Conservation (phyloP, 2,797 vertebrate species). For the Hephaestus fuliginosus region DNA sequence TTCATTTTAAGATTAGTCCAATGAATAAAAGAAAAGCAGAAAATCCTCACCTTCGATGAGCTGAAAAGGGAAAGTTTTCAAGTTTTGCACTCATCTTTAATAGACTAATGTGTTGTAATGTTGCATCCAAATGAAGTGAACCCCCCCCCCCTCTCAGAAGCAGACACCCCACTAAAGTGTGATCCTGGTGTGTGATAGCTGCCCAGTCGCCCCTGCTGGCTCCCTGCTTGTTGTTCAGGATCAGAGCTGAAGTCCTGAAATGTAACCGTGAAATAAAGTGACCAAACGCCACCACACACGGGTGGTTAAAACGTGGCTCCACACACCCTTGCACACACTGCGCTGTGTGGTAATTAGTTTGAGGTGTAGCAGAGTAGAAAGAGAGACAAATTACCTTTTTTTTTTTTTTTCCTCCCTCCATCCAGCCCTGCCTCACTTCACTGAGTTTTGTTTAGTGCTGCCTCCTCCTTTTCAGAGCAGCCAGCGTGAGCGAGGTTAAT, state of each 20-base stretch:
- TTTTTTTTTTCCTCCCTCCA: no score
- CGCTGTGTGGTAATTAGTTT: slow-evolving; percentile 40
- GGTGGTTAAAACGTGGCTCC: slow-evolving; percentile 31
- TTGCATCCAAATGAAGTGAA: neutral
- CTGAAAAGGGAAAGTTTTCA: neutral
- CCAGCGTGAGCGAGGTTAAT: slow-evolving; percentile 5
- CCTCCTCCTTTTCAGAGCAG: slow-evolving; percentile 14
- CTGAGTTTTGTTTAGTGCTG: slow-evolving; percentile 35
- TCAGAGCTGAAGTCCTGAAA: neutral
- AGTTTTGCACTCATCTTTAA: neutral
- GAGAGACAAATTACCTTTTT: slow-evolving; percentile 38
- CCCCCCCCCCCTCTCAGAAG: neutral
- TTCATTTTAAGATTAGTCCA: no score
- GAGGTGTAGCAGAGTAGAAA: slow-evolving; percentile 50
- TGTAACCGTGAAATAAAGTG: slow-evolving; percentile 20
- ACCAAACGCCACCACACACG: slow-evolving; percentile 6
- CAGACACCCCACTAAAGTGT: neutral
- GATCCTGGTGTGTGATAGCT: neutral
- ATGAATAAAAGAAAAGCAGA: neutral
- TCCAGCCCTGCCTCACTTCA: slow-evolving; percentile 11
- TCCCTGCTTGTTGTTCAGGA: neutral
- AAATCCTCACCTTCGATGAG: neutral
- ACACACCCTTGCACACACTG: slow-evolving; percentile 4
- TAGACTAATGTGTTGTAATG: neutral
- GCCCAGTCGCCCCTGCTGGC: neutral